Percentiles rank a stretch among this genome's conserved stretches.
Evolutionary conservation across 2,113 vertebrate genomes (phyloP).

Genomic region (Theristicus caerulescens): DNA sequence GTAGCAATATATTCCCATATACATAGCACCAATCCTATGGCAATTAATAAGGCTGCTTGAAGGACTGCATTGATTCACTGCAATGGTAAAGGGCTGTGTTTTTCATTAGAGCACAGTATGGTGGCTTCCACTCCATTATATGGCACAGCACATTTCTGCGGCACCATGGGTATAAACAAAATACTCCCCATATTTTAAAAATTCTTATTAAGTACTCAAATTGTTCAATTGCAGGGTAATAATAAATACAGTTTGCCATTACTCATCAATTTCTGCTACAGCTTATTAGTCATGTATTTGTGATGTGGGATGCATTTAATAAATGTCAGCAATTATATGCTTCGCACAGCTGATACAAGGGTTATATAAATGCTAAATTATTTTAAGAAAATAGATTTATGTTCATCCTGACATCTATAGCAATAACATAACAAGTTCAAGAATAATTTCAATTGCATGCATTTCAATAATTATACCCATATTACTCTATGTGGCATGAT

Average conservation of each 20-base stretch:
- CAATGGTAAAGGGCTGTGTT: background rate
- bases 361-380: background rate
- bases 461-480: background rate
- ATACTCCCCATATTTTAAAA: background rate
- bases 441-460: background rate
- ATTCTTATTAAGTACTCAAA: background rate
- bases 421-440: background rate
- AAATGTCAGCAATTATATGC: background rate
- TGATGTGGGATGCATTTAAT: background rate
- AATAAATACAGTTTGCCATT: background rate
- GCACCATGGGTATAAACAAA: background rate
- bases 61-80: background rate
- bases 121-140: background rate
- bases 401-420: background rate
- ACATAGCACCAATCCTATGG: background rate
- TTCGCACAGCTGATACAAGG: background rate
- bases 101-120: background rate
- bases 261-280: background rate
- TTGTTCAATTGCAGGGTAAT: background rate
- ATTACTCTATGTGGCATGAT: background rate
- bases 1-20: background rate
- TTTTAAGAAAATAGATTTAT: background rate
- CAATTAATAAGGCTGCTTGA: background rate
- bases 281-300: background rate
- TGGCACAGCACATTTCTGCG: background rate